phyloP scores from a whole-genome alignment of 2,888 invertebrate genomes.

The Heliconius aoede region DNA sequence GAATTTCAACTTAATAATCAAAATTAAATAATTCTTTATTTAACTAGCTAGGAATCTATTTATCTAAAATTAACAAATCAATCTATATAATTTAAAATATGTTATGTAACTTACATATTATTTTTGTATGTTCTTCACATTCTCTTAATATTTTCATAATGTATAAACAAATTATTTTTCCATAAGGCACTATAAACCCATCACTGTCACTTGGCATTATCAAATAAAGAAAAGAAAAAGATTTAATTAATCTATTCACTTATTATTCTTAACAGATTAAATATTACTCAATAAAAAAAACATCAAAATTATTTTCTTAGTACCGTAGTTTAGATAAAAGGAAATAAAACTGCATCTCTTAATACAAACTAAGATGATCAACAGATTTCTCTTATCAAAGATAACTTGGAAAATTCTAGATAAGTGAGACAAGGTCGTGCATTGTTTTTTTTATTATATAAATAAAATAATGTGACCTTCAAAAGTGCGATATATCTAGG shows the following conservation, averaged over 20 bases:
- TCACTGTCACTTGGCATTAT: constrained; percentile 69
- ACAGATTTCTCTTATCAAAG: constrained; percentile 43
- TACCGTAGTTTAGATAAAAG: background rate
- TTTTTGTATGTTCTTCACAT: constrained; percentile 53
- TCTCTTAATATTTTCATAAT: constrained; percentile 64
- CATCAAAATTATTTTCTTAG: background rate
- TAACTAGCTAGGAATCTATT: background rate
- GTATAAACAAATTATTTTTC: constrained; percentile 60
- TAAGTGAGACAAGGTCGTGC: constrained; percentile 41
- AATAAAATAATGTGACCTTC: background rate
- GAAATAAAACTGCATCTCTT: background rate
- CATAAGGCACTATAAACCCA: constrained; percentile 61
- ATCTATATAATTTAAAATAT: background rate
- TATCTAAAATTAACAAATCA: background rate
- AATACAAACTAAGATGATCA: constrained; percentile 43
- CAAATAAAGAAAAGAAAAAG: background rate
- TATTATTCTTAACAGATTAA: background rate
- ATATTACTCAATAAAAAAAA: background rate
- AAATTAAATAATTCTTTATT: background rate
- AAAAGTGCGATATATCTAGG: background rate
- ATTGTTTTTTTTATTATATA: background rate
- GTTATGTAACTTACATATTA: constrained; percentile 59
- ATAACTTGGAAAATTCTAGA: constrained; percentile 46
- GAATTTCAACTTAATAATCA: background rate
- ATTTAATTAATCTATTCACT: background rate